Base-by-base conservation (phyloP, 2,113 vertebrate species). In the Crocuta crocuta region DNA sequence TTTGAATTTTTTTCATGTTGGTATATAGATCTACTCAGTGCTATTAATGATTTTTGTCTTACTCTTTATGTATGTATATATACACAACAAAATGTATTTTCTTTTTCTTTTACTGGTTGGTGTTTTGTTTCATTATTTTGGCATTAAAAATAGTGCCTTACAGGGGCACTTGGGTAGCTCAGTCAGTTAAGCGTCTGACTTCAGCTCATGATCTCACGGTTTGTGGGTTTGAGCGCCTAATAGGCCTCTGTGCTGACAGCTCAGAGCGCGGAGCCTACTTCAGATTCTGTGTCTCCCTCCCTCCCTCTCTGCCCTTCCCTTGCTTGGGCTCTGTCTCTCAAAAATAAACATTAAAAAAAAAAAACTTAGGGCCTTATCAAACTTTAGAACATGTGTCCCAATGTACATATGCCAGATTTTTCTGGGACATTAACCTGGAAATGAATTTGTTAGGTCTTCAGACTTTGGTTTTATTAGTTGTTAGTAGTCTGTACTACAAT, bases 11-110 rank as follows among this genome's bases (percentile, higher is more conserved):
- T 88, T 55, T 45, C 2, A 2, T 31, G 5, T 83, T 83, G 39
- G 11, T 78, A 10, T 4, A 2, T 66, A 50, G n/a, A 10, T 93
- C 2, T 53, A 45, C n/a, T 92, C 3, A 7, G 33, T 84, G 16
- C 19, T 80, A 28, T 39, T 81, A 86, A 17, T 33, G n/a, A 1
- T 35, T 61, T 5, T 5, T 39, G 0, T 88, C 5, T 7, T 53
- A 2, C 58, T 43, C 0, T 83, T 2, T n/a, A 9, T 5, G 11
- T 1, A 6, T 15, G 0, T n/a, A 26, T 33, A 4, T 79, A 1
- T 33, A 71, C 1, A 68, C 6, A 65, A 1, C 19, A 53, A 55
- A 16, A 24, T 21, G 17, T 61, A 11, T 95, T 80, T 84, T 8
- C 68, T 0, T 0, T 3, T 91, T 92, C 50, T 13, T 3, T 87